Base-by-base conservation (phyloP, 2,113 vertebrate genomes). In the Peromyscus polionotus region DNA sequence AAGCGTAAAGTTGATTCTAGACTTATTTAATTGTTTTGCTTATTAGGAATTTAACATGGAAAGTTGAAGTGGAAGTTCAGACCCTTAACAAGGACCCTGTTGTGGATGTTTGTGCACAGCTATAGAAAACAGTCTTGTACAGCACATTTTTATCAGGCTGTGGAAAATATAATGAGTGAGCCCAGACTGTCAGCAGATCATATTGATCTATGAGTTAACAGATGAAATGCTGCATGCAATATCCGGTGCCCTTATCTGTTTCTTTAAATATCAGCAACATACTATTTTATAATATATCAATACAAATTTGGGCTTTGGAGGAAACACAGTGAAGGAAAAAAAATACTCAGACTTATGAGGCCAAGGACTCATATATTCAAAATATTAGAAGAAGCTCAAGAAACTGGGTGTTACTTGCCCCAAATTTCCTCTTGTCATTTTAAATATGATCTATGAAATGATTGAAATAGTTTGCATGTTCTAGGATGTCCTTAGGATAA, bases 241-340 rank as follows among this genome's bases (percentile, higher is more conserved):
- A 97, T 97, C 85, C 13, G 26, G 72, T 79, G n/a, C 94, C 68
- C 87, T 72, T 94, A 91, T 95, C 88, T 93, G 20, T 93, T 89
- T 70, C 94, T 96, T 97, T 94, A 97, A 93, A 93, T 96, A 97
- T 80, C 36, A 86, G 76, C 39, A 89, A 31, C 77, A 83, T 48
- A 73, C 77, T 70, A 26, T 91, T 95, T 59, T 51, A 9, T 83
- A 92, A 94, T n/a, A 67, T 6, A 86, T 26, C 70, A 90, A 61
- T 94, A 73, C 42, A 80, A 94, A 93, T 67, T 48, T 96, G 73
- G 75, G 31, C 67, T 79, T 90, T 93, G 33, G 39, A 86, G 70
- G 57, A 65, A 93, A 75, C 14, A 79, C 12, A 84, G 88, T 65
- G 84, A 45, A 81, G 83, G 26, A 81, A 90, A 91, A 87, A 93